These are phyloP conservation scores for Pachyseris speciosa DNA, from an alignment of 64 coral and sea anemone species.

Conservation along the genomic window DNA sequence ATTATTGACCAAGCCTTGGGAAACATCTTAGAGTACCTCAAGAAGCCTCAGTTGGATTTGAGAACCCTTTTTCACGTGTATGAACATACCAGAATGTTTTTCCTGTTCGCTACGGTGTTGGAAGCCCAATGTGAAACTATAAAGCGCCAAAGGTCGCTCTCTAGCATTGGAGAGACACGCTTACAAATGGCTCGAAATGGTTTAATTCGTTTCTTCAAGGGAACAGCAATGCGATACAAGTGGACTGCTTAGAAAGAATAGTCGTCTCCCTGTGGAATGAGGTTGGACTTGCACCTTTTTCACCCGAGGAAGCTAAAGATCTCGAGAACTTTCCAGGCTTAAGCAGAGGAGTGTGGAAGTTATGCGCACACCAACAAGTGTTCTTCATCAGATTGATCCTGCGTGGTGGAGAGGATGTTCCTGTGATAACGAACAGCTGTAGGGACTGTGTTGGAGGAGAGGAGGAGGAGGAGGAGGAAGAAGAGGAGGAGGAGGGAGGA, in stretches of 20 bases:
- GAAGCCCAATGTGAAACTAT: not conserved
- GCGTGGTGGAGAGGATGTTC: not conserved
- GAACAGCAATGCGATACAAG: not conserved
- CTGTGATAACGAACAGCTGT: not conserved
- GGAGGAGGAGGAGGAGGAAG: not conserved
- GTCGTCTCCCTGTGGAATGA: not conserved
- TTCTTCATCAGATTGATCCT: not conserved
- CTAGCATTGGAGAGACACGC: not conserved
- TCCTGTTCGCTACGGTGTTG: not conserved
- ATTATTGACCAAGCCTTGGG: not conserved
- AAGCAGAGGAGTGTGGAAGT: not conserved
- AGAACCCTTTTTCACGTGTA: not conserved
- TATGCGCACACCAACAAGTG: not conserved
- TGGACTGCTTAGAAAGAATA: not conserved
- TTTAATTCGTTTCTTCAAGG: not conserved
- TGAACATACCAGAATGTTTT: not conserved
- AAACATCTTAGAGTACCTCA: not conserved
- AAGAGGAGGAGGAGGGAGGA: constrained; percentile 14
- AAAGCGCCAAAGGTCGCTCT: not conserved
- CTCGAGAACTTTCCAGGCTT: not conserved
- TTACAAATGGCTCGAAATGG: not conserved
- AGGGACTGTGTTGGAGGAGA: not conserved
- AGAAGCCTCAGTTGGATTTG: not conserved
- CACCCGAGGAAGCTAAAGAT: not conserved
- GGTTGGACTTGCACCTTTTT: not conserved